Conservation (phyloP, 2,888 invertebrate genomes). For the Apocheima hispidaria region DNA sequence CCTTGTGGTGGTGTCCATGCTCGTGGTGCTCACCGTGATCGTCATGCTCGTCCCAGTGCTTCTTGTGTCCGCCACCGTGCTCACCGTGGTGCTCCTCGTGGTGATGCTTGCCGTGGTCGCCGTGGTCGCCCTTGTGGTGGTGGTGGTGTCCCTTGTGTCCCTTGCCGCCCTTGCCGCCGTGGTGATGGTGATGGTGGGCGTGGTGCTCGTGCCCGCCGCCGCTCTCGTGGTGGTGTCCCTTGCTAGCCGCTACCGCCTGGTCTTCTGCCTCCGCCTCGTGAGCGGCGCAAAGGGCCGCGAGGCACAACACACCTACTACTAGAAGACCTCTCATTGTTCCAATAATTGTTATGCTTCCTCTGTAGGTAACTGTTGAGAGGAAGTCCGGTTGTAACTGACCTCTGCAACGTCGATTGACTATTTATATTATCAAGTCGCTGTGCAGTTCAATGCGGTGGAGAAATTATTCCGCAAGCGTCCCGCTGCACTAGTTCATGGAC, state of each 20-base stretch:
- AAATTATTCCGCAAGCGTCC: conserved; percentile 80
- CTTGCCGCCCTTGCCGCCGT: conserved; percentile 91
- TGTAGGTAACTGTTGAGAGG: conserved; percentile 60
- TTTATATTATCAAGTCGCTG: conserved; percentile 74
- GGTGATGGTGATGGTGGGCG: conserved; percentile 88
- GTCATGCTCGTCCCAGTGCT: conserved; percentile 91
- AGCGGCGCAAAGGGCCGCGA: conserved; percentile 69
- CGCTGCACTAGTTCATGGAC: conserved; percentile 77
- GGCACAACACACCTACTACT: conserved; percentile 69
- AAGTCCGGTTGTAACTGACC: conserved; percentile 78
- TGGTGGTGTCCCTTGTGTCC: conserved; percentile 92
- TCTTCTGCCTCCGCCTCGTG: conserved; percentile 60
- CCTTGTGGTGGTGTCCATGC: conserved; percentile 91
- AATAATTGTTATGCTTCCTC: conserved; percentile 45
- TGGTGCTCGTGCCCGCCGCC: conserved; percentile 90
- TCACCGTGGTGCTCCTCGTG: conserved; percentile 90
- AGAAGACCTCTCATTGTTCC: conserved; percentile 71
- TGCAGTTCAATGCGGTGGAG: conserved; percentile 66
- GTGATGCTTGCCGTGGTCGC: conserved; percentile 91
- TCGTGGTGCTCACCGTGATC: conserved; percentile 92
- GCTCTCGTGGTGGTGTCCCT: conserved; percentile 82
- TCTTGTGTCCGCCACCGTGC: conserved; percentile 92
- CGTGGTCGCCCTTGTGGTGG: conserved; percentile 92
- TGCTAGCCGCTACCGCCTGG: conserved; percentile 82
- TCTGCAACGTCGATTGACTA: conserved; percentile 68